phyloP scores from a whole-genome alignment of 53 echinoderm and acorn worm species.

The Echinometra lucunter region DNA sequence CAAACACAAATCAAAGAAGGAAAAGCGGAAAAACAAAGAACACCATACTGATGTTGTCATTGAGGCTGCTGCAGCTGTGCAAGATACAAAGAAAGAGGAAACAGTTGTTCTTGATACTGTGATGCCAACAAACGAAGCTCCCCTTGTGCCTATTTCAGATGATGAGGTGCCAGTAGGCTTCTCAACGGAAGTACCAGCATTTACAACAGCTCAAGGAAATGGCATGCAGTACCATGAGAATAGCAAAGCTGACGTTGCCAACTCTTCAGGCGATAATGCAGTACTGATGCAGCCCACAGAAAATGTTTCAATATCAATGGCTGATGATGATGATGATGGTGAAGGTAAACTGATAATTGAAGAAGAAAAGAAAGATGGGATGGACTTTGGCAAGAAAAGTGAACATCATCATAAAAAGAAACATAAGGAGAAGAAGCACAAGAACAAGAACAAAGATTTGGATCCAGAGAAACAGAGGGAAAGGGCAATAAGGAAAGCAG shows the following conservation, averaged over 20 bases:
- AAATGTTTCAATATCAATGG: slow-evolving; percentile 33
- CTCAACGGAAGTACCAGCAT: slow-evolving; percentile 50
- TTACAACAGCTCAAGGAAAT: neutral
- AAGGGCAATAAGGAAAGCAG: slow-evolving; percentile 75
- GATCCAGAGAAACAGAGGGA: slow-evolving; percentile 75
- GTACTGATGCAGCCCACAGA: slow-evolving; percentile 54
- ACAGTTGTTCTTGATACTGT: slow-evolving; percentile 57
- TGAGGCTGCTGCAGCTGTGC: slow-evolving; percentile 2
- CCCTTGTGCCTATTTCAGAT: slow-evolving; percentile 56
- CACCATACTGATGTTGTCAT: neutral
- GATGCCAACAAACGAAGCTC: slow-evolving; percentile 38
- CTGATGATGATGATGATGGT: slow-evolving; percentile 68
- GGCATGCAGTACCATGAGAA: neutral
- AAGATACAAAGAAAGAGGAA: slow-evolving; percentile 59
- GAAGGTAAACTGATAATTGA: slow-evolving; percentile 62
- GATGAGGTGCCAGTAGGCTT: slow-evolving; percentile 59
- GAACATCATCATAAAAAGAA: slow-evolving; percentile 72
- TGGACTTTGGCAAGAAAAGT: slow-evolving; percentile 59
- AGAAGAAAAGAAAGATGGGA: slow-evolving; percentile 67
- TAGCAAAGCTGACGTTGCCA: neutral
- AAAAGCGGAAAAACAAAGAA: slow-evolving; percentile 68
- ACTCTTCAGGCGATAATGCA: slow-evolving; percentile 2
- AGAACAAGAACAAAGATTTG: slow-evolving; percentile 72
- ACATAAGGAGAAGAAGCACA: slow-evolving; percentile 76
- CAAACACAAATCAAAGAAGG: slow-evolving; percentile 78